These are phyloP conservation scores for Gadus chalcogrammus DNA, from an alignment of 2,113 vertebrate genomes.

Conservation along the genomic window DNA sequence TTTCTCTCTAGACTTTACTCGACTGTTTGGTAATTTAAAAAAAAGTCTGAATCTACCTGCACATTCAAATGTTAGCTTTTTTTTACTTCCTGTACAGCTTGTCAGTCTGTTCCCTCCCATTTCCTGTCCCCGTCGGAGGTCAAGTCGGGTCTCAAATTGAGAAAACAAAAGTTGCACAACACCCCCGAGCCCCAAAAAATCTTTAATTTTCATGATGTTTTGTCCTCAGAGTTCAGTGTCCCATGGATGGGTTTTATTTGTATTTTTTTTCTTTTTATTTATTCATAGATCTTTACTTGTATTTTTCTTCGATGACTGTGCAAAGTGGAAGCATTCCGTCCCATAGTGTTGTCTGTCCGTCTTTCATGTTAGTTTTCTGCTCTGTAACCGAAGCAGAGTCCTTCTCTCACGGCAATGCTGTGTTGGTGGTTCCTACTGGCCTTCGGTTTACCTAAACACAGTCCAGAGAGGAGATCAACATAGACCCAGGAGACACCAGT, in stretches of 20 bases:
- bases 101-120: slow-evolving; percentile 62
- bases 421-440: slow-evolving; percentile 44
- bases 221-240: background rate
- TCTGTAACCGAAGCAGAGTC: slow-evolving; percentile 77
- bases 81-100: slow-evolving; percentile 59
- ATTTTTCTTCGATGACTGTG: slow-evolving; percentile 86
- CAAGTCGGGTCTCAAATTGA: background rate
- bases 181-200: background rate
- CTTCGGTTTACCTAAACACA: slow-evolving; percentile 82
- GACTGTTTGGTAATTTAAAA: slow-evolving; percentile 67
- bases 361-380: slow-evolving; percentile 42
- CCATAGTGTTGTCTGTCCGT: slow-evolving; percentile 42
- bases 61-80: slow-evolving; percentile 82
- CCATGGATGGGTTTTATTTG: slow-evolving; percentile 20
- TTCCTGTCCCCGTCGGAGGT: background rate
- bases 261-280: slow-evolving; percentile 51
- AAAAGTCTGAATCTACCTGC: slow-evolving; percentile 83
- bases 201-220: background rate
- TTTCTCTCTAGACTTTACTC: slow-evolving; percentile 59
- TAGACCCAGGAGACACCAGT: slow-evolving; percentile 37
- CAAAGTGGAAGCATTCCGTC: slow-evolving; percentile 89
- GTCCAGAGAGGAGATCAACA: slow-evolving; percentile 45
- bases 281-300: slow-evolving; percentile 71
- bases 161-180: background rate
- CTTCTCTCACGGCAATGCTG: slow-evolving; percentile 78